Base-by-base conservation (phyloP, 53 echinoderm and acorn worm genomes). In the Antedon mediterranea region DNA sequence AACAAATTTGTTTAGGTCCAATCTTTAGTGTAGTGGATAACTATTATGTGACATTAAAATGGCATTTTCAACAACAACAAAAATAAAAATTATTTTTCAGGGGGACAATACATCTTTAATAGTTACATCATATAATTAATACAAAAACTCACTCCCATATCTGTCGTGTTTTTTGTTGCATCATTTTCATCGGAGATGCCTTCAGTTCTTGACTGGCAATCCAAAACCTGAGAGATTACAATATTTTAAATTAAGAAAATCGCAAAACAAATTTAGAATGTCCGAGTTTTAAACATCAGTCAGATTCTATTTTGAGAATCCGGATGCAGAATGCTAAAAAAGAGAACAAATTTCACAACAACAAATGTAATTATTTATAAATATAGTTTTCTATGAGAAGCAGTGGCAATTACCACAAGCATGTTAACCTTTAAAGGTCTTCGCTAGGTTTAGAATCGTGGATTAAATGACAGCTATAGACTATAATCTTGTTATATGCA, bases 91-190 rank as follows among this genome's bases (percentile, higher is more conserved):
- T 37, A 4, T 37, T 37, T 37, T 37, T 37, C 37, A 37, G 37
- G n/a, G n/a, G n/a, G n/a, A n/a, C n/a, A n/a, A n/a, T n/a, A n/a
- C n/a, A n/a, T n/a, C n/a, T n/a, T n/a, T n/a, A n/a, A n/a, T n/a
- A n/a, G n/a, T n/a, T n/a, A n/a, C n/a, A n/a, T n/a, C n/a, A n/a
- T n/a, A n/a, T n/a, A n/a, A n/a, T n/a, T n/a, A n/a, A n/a, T n/a
- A n/a, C n/a, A n/a, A n/a, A n/a, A 32, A 90, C 90, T 81, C 81
- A 90, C 91, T 90, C 77, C 77, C 85, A 87, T 77, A 95, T 92
- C 84, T 95, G 88, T 78, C 87, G 87, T 74, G 89, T 88, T 89
- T 95, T 95, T 87, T 87, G 88, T 82, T 92, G 87, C 79, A 95
- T 89, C 84, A 92, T 87, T 74, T 88, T 92, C 78, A 95, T 81